These are phyloP conservation scores for Podotricha telesiphe DNA, from an alignment of 2,888 invertebrate species.

Conservation along the genomic window DNA sequence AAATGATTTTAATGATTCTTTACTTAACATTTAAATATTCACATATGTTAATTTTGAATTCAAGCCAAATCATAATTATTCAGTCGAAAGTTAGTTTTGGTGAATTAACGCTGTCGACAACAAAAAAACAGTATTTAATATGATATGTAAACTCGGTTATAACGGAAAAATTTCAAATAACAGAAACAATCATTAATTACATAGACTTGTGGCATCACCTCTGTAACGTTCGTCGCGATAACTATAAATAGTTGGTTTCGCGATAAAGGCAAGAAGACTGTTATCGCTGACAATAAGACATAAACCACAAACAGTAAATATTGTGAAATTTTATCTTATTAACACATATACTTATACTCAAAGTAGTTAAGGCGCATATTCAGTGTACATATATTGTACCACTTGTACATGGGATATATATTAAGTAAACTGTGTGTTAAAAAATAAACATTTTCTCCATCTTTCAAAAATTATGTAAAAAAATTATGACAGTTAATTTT, in stretches of 20 bases:
- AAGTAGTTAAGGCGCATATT: slow-evolving; percentile 10
- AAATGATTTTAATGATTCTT: no score
- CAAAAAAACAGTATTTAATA: background rate
- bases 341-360: slow-evolving; percentile 18
- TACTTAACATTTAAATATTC: no score
- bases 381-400: background rate
- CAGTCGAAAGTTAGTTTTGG: background rate
- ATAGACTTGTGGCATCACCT: slow-evolving; percentile 43
- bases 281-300: slow-evolving; percentile 72
- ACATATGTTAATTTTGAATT: no score
- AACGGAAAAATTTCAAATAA: slow-evolving; percentile 40
- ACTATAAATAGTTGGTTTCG: slow-evolving; percentile 63
- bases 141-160: background rate
- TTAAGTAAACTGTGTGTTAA: background rate
- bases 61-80: background rate
- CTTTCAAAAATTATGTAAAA: no score
- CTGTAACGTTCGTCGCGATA: slow-evolving; percentile 50
- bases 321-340: slow-evolving; percentile 40
- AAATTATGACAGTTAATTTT: no score
- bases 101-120: background rate
- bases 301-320: slow-evolving; percentile 54
- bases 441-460: no score
- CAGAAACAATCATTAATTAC: slow-evolving; percentile 37
- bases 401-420: background rate
- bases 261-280: slow-evolving; percentile 64